Conservation (phyloP, 2,797 vertebrate species). For the Dipus sagitta region DNA sequence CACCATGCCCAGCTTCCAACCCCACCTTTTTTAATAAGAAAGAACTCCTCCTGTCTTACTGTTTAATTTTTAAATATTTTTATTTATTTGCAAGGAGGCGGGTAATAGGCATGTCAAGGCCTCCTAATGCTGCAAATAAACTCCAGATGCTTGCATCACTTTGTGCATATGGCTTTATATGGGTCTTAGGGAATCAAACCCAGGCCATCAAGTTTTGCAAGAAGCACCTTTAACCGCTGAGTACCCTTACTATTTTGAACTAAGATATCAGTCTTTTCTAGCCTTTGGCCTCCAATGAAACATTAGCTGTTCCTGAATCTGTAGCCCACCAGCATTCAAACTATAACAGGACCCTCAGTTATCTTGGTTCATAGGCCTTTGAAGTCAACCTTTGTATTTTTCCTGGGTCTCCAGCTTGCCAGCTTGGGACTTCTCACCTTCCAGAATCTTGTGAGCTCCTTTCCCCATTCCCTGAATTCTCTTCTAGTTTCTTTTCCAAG, state of each 20-base stretch:
- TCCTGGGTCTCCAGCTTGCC: constrained; percentile 33
- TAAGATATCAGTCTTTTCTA: not conserved
- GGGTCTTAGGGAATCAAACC: too few relatives aligned
- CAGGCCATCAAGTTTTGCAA: too few relatives aligned
- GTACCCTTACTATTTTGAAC: not conserved
- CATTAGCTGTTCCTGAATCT: not conserved
- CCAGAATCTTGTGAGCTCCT: not conserved
- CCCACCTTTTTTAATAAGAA: not conserved
- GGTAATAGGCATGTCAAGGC: too few relatives aligned
- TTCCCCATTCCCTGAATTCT: constrained; percentile 3
- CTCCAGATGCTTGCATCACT: too few relatives aligned
- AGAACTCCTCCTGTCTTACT: not conserved
- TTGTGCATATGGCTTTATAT: too few relatives aligned
- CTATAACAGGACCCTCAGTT: not conserved
- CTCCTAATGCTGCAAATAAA: too few relatives aligned
- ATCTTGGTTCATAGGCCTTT: constrained; percentile 13
- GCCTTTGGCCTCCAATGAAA: not conserved
- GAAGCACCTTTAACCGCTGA: too few relatives aligned
- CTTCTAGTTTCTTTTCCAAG: constrained; percentile 25
- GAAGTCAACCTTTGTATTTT: not conserved
- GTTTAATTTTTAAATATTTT: not conserved
- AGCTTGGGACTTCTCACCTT: constrained; percentile 17
- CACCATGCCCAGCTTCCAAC: too few relatives aligned
- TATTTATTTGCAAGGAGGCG: too few relatives aligned
- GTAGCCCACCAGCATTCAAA: not conserved